A percentile compares a stretch with the other conserved stretches of the same genome.
Conservation (phyloP, 1,140 invertebrate species). For the Pissodes strobi region DNA sequence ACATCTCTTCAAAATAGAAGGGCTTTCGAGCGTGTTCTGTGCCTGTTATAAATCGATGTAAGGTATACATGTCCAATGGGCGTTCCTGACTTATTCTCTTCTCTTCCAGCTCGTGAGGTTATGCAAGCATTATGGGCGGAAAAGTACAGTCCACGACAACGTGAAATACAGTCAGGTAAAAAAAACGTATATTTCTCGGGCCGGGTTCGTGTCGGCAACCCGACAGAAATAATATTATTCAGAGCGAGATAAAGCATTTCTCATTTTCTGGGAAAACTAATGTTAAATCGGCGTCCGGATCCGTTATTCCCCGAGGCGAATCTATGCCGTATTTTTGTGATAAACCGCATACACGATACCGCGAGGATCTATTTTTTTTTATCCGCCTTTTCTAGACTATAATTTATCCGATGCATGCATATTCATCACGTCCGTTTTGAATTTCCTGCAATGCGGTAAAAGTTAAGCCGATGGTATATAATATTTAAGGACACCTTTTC, state of each 20-base stretch:
- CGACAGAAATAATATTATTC: constrained; percentile 11
- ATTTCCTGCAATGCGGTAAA: too few species aligned
- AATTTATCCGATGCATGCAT: too few species aligned
- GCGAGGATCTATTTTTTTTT: too few species aligned
- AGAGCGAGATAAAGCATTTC: constrained; percentile 12
- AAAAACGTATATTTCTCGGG: background rate
- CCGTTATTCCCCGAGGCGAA: constrained; percentile 2
- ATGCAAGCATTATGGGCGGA: constrained; percentile 56
- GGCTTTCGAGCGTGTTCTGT: too few species aligned
- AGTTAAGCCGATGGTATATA: too few species aligned
- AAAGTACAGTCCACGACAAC: constrained; percentile 40
- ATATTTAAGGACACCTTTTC: too few species aligned
- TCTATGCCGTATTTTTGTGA: constrained; percentile 4
- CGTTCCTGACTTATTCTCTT: constrained; percentile 57
- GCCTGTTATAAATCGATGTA: constrained; percentile 53
- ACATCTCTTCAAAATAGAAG: too few species aligned
- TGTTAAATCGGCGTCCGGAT: background rate
- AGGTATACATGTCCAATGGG: constrained; percentile 56
- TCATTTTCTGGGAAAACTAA: constrained; percentile 13
- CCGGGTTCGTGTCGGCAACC: constrained; percentile 16
- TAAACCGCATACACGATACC: background rate
- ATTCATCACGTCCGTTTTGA: too few species aligned
- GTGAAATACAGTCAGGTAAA: constrained; percentile 21
- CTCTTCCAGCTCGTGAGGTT: constrained; percentile 55
- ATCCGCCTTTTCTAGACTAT: too few species aligned